Evolutionary conservation across 2,113 vertebrate species (phyloP).

Genomic region (Garra rufa): DNA sequence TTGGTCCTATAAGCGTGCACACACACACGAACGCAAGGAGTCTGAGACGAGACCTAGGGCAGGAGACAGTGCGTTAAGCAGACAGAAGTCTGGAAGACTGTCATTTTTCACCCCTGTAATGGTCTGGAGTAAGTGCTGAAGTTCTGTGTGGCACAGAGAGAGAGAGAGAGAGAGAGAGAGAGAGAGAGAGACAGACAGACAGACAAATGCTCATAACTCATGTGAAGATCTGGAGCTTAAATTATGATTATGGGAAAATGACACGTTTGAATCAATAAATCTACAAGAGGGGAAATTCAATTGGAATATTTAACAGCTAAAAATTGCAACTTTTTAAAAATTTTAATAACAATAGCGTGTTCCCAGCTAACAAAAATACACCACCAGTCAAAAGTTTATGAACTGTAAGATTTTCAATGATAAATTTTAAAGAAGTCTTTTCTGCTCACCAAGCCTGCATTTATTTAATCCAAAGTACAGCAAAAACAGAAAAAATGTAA

Average conservation of each 20-base stretch:
- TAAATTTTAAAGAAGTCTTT: no score
- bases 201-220: not conserved
- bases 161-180: not conserved
- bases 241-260: slow-evolving; percentile 14
- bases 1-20: not conserved
- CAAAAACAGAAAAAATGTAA: no score
- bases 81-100: not conserved
- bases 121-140: slow-evolving; percentile 19
- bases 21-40: slow-evolving; percentile 6
- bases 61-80: not conserved
- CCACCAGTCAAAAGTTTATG: no score
- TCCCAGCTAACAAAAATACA: not conserved
- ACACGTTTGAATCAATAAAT: not conserved
- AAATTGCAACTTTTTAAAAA: not conserved
- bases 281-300: not conserved
- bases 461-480: no score
- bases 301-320: not conserved
- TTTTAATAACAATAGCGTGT: not conserved
- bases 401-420: no score
- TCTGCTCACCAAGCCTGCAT: no score
- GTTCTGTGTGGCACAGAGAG: slow-evolving; percentile 12
- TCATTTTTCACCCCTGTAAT: slow-evolving; percentile 14
- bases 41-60: not conserved
- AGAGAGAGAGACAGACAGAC: not conserved
- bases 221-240: slow-evolving; percentile 8